Evolutionary conservation across 2,888 invertebrate species (phyloP), one percentile per base, ranked within the genome.

Genomic region (Cinara cedri): DNA sequence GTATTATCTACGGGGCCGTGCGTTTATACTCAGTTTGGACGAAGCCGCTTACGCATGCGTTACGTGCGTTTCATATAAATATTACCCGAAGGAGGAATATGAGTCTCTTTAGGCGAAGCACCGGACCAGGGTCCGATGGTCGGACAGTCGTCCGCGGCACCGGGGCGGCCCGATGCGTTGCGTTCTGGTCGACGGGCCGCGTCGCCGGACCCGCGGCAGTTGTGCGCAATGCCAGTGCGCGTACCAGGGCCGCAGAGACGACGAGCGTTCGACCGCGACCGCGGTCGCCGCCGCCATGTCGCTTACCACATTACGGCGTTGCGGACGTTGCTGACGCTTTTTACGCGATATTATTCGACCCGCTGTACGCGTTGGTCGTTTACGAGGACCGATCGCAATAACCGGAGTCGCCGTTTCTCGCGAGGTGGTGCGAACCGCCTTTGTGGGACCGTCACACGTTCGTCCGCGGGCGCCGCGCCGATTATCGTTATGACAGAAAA

Each of bases 91-190:
- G 34, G 6, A 34, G 34, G 34, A 34, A 34, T 34, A 34, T 34
- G 34, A n/a, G n/a, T n/a, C n/a, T 46, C 21, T 21, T 10, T 57
- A 70, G 76, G 76, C 76, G 13, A 78, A 78, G 34, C 66, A 34
- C 11, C 10, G n/a, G 26, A 78, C 49, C 68, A 68, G 76, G 76
- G 42, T 46, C 16, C 21, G 13, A 78, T 68, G 55, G 19, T 0
- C 55, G 1, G 1, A 4, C 3, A 16, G 2, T 3, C 10, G 1
- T 3, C 10, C n/a, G n/a, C n/a, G n/a, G n/a, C n/a, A n/a, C n/a
- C n/a, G n/a, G n/a, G 19, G 6, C 14, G 21, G n/a, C 19, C 21
- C 49, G 14, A n/a, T n/a, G n/a, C n/a, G 24, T 3, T 3, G 1
- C n/a, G 42, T 13, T n/a, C n/a, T 24, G 16, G n/a, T 3, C 24